phyloP scores from a whole-genome alignment of 2,797 vertebrate genomes.

The Phalloptychus januarius region DNA sequence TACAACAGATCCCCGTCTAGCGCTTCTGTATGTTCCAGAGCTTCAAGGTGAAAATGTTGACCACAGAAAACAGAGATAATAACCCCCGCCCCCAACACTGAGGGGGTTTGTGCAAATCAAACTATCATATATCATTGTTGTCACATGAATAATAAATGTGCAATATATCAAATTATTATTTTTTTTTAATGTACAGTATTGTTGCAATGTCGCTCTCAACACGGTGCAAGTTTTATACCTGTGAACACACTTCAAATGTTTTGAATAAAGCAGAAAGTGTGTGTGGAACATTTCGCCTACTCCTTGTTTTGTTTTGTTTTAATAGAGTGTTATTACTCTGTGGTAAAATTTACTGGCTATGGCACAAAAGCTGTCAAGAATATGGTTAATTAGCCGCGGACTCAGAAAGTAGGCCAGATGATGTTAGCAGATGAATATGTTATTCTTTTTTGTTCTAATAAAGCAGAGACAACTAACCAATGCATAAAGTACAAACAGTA shows the following conservation, averaged over 20 bases:
- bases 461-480: slow-evolving; percentile 51
- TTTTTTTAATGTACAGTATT: neutral
- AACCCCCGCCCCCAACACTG: slow-evolving; percentile 6
- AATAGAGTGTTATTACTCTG: slow-evolving; percentile 36
- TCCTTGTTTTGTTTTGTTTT: no score
- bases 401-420: slow-evolving; percentile 56
- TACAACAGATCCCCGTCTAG: slow-evolving; percentile 23
- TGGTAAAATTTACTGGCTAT: slow-evolving; percentile 45
- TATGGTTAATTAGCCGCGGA: slow-evolving; percentile 66
- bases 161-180: slow-evolving; percentile 13
- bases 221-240: neutral
- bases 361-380: slow-evolving; percentile 55
- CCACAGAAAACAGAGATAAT: no score
- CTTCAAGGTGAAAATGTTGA: slow-evolving; percentile 63
- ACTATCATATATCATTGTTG: slow-evolving; percentile 29
- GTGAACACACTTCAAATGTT: slow-evolving; percentile 21
- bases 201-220: slow-evolving; percentile 18
- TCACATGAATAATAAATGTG: slow-evolving; percentile 48
- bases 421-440: slow-evolving; percentile 60
- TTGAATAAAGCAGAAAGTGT: neutral
- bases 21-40: slow-evolving; percentile 24
- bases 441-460: slow-evolving; percentile 59
- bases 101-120: slow-evolving; percentile 57
- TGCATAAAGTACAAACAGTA: slow-evolving; percentile 56
- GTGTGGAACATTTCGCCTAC: slow-evolving; percentile 10